Conservation (phyloP, 2,797 vertebrate species). For the Aeoliscus strigatus region DNA sequence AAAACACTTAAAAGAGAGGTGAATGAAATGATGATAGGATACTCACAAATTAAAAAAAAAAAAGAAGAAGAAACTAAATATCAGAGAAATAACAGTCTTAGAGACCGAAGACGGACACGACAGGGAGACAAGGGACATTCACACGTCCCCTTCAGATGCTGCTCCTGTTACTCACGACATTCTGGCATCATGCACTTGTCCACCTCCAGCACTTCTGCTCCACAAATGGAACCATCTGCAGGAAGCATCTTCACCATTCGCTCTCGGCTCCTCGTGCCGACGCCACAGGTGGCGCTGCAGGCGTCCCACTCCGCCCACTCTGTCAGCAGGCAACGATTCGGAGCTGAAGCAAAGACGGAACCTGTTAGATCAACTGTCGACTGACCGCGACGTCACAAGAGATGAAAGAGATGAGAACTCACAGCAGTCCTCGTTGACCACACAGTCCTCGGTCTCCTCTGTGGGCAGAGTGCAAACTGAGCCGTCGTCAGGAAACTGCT, state of each 20-base stretch:
- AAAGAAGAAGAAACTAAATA: too few relatives aligned
- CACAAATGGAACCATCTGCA: constrained; percentile 90
- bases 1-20: too few relatives aligned
- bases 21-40: too few relatives aligned
- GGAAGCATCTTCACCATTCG: constrained; percentile 96
- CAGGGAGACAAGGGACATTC: too few relatives aligned
- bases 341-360: constrained; percentile 66
- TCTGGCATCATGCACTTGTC: constrained; percentile 99
- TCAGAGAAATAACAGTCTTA: too few relatives aligned
- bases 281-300: constrained; percentile 95
- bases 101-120: too few relatives aligned
- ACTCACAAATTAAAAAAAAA: too few relatives aligned
- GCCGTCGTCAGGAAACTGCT: constrained; percentile 95
- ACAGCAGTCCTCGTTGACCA: constrained; percentile 94
- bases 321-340: constrained; percentile 94
- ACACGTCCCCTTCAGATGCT: too few relatives aligned
- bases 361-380: neutral
- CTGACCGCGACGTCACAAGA: neutral
- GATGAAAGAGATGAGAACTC: constrained; percentile 71
- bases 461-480: constrained; percentile 90
- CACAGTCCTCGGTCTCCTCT: constrained; percentile 89
- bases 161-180: constrained; percentile 84
- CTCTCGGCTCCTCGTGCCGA: constrained; percentile 90
- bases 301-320: constrained; percentile 97
- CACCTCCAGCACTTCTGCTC: constrained; percentile 85